Evolutionary conservation across 2,113 vertebrate genomes (phyloP).

Genomic region (Butorides virescens): DNA sequence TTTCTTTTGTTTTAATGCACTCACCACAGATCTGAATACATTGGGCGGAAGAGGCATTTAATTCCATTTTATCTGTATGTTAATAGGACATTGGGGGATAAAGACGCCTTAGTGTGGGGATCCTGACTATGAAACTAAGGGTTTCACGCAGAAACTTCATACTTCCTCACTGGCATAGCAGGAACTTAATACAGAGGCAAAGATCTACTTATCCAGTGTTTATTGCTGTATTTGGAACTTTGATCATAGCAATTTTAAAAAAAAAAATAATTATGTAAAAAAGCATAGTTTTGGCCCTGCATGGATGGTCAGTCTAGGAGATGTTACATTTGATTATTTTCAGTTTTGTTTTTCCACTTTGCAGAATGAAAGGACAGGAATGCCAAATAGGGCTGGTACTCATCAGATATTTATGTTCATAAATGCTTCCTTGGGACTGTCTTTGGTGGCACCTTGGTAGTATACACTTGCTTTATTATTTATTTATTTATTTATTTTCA

Average conservation of each 20-base stretch:
- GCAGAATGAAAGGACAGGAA: rapidly evolving
- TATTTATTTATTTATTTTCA: background rate
- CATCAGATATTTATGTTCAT: background rate
- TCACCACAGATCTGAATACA: background rate
- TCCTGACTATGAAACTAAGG: background rate
- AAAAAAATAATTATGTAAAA: background rate
- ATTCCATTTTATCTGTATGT: background rate
- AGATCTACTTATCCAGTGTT: background rate
- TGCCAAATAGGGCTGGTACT: background rate
- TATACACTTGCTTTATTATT: background rate
- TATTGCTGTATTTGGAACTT: background rate
- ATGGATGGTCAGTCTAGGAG: background rate
- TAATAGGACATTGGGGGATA: background rate
- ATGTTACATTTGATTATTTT: background rate
- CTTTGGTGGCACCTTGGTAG: background rate
- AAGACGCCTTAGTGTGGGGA: background rate
- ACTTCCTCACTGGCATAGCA: background rate
- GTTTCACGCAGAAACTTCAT: background rate
- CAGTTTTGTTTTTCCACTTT: background rate
- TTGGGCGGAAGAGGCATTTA: background rate
- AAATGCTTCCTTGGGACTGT: background rate
- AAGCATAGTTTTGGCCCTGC: background rate
- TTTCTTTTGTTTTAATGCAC: background rate
- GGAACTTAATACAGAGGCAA: background rate
- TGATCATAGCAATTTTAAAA: background rate